Percentiles rank a stretch among this genome's conserved stretches.
These are phyloP conservation scores for Carettochelys insculpta DNA, from an alignment of 2,113 vertebrate genomes.

Conservation along the genomic window DNA sequence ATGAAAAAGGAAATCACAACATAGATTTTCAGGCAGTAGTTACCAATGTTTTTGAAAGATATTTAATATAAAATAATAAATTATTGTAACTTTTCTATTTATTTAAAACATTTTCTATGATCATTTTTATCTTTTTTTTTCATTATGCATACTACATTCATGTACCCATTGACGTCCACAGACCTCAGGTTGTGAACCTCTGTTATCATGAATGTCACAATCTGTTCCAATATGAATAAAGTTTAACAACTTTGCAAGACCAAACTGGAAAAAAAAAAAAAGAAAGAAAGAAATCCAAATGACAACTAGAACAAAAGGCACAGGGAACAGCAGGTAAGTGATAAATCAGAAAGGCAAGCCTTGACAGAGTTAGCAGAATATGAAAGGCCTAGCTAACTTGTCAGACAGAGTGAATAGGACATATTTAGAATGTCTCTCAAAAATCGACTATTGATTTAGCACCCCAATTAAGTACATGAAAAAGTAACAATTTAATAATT, in stretches of 20 bases:
- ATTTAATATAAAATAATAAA: too few species aligned
- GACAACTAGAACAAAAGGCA: not conserved
- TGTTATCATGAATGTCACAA: not conserved
- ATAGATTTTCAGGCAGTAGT: too few species aligned
- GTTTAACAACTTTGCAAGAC: conserved; percentile 14
- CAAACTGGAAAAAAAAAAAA: too few species aligned
- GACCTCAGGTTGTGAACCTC: too few species aligned
- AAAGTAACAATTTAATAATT: not conserved
- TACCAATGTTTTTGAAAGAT: too few species aligned
- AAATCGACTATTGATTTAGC: not conserved
- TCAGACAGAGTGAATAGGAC: not conserved
- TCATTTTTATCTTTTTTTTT: too few species aligned
- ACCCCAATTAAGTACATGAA: not conserved
- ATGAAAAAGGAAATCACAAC: too few species aligned
- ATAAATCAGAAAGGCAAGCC: not conserved
- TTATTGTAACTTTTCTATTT: too few species aligned
- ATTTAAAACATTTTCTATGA: too few species aligned
- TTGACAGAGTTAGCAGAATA: not conserved
- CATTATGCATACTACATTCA: too few species aligned
- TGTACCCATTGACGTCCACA: too few species aligned
- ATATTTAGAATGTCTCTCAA: not conserved
- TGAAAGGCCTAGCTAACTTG: not conserved
- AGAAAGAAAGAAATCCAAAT: conserved; percentile 13
- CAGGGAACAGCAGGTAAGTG: fast-evolving
- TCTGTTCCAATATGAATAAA: not conserved